Evolutionary conservation across 1,140 invertebrate species (phyloP), one percentile per base, ranked within the genome.

Genomic region (Zaprionus davidi): DNA sequence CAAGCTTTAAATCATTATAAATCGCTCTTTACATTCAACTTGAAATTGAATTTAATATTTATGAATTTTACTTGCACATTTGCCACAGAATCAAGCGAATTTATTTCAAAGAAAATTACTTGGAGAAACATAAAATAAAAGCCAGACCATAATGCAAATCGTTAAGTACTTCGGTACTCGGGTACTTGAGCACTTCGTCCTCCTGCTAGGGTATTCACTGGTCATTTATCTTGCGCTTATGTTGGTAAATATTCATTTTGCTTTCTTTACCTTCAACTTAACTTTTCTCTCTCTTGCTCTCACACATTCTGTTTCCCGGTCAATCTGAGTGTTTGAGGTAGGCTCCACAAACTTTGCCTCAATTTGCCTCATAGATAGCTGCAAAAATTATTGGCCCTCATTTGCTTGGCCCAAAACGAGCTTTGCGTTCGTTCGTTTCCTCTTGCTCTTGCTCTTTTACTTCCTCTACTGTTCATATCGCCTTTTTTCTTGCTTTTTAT

Each of bases 341-440:
- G 69, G 60, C 53, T 24, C 20, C 46, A 51, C 49, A 44, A 36
- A 64, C 12, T 55, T 60, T 60, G 36, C 20, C 20, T 62, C 34
- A 62, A 63, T 69, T 74, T 70, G 59, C 51, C 41, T 51, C 58
- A 70, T 66, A 70, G 62, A 62, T 60, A 31, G 57, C 24, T 53
- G 34, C n/a, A 15, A 56, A 67, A 69, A 74, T 74, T 70, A 79
- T 79, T 79, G 78, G 41, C 59, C 63, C 59, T 59, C 78, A 66
- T 78, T 78, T 64, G 57, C 74, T 59, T 59, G 56, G 41, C 44
- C 28, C 44, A 71, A 71, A 69, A 51, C 53, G 60, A 60, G 62
- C 44, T 64, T 66, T 31, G 34, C 46, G 4, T 24, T 51, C 20
- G 11, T 24, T 51, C 20, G 46, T 55, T 71, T 41, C n/a, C 38